These are phyloP conservation scores for Chaenogobius annularis DNA, from an alignment of 2,113 vertebrate genomes.

Conservation along the genomic window DNA sequence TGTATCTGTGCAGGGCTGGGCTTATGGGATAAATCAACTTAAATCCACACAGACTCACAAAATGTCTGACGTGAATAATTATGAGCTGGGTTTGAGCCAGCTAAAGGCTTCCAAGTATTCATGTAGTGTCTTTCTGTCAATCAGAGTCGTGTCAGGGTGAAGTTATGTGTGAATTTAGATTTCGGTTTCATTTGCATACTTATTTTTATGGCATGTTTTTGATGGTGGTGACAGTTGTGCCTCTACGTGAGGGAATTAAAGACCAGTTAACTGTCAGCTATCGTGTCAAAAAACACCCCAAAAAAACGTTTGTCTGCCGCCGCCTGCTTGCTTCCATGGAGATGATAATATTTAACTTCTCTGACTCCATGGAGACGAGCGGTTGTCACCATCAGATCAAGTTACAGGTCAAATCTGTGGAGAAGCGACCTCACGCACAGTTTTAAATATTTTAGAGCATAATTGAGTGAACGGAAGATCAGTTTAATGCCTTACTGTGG, in stretches of 20 bases:
- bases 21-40: constrained; percentile 2
- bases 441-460: not conserved
- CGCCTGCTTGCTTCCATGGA: not conserved
- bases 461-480: too few species aligned
- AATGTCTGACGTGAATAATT: not conserved
- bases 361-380: not conserved
- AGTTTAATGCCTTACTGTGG: not conserved
- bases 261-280: not conserved
- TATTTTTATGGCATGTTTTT: not conserved
- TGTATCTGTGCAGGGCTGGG: not conserved
- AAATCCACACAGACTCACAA: constrained; percentile 1
- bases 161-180: not conserved
- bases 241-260: not conserved
- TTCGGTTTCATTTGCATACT: not conserved
- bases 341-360: not conserved
- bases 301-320: too few species aligned
- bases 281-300: not conserved
- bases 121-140: not conserved
- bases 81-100: not conserved
- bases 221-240: not conserved
- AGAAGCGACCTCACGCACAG: not conserved
- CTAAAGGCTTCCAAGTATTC: not conserved
- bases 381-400: too few species aligned
- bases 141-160: not conserved
- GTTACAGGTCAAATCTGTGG: too few species aligned